phyloP scores from a whole-genome alignment of 1,140 invertebrate genomes.

The Galleria mellonella region DNA sequence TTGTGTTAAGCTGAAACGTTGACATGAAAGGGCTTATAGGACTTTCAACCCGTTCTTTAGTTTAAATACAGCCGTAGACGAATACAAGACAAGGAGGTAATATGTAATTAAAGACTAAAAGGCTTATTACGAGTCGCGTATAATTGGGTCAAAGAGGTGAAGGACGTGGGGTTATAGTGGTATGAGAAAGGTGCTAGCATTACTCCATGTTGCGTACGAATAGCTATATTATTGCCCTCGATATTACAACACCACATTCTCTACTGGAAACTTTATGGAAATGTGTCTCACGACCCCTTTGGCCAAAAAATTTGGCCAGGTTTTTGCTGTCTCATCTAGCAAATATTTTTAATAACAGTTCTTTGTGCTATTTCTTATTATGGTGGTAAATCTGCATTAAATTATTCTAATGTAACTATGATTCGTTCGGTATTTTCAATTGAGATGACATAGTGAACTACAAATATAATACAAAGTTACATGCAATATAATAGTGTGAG shows the following conservation, averaged over 20 bases:
- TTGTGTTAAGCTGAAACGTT: no score
- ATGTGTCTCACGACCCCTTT: slow-evolving; percentile 51
- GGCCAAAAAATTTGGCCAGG: slow-evolving; percentile 47
- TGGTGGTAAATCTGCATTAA: no score
- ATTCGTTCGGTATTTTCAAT: neutral
- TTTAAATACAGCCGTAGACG: neutral
- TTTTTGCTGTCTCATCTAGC: slow-evolving; percentile 30
- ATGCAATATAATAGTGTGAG: slow-evolving; percentile 24
- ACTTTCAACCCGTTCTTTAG: neutral
- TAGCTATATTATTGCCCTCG: slow-evolving; percentile 42
- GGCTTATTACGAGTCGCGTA: slow-evolving; percentile 21
- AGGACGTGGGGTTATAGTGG: slow-evolving; percentile 33
- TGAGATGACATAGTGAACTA: slow-evolving; percentile 26
- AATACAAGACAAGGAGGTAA: neutral
- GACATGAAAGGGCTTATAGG: no score
- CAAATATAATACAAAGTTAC: slow-evolving; percentile 23
- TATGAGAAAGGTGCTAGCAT: slow-evolving; percentile 25
- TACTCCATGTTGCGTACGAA: slow-evolving; percentile 46
- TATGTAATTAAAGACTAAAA: neutral
- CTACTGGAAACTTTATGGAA: slow-evolving; percentile 54
- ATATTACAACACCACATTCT: slow-evolving; percentile 56
- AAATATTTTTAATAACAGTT: slow-evolving; percentile 9
- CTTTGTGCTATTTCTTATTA: no score
- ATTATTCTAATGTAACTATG: no score
- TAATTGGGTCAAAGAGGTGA: slow-evolving; percentile 64